Evolutionary conservation across 1,140 invertebrate species (phyloP), one percentile per base, ranked within the genome.

Genomic region (Trichonephila clavipes): DNA sequence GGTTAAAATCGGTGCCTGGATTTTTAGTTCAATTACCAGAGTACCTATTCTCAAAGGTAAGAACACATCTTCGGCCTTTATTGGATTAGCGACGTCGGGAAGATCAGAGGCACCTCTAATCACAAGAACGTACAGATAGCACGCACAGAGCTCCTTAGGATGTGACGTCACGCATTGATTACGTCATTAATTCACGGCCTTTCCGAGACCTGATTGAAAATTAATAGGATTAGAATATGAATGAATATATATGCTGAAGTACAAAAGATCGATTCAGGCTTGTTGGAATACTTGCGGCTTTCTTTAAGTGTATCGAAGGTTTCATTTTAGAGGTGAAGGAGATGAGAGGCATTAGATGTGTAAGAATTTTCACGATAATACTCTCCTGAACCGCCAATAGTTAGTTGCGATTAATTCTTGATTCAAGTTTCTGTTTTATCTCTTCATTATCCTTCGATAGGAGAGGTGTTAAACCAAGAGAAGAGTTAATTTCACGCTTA

Each of bases 211-310:
- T 87, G 85, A 87, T 87, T 87, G 85, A 87, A 87, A 87, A 87
- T 87, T 87, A 87, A 87, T 87, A 87, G 85, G 85, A 87, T 87
- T 64, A 87, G 85, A 87, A 62, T 87, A 64, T 87, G 85, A 87
- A 87, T 87, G 58, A 87, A 87, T n/a, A 87, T 64, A 87, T n/a
- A 87, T 64, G 24, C 58, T 19, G 85, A 64, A 59, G 40, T 21
- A 85, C 82, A 10, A 8, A 58, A 19, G 51, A 51, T 59, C 82
- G 72, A 77, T 77, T 24, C 28, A 28, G 34, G 72, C 72, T 40
- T 77, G 28, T 77, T 77, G 24, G 51, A 58, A 83, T 59, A 58
- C 7, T 59, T 59, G 44, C 82, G 44, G 82, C 44, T 44, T 59
- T 58, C 44, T 83, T 58, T n/a, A 83, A 83, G n/a, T 24, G 82